A percentile compares a stretch with the other conserved stretches of the same genome.
These are phyloP conservation scores for Ylistrum balloti DNA, from an alignment of 1,140 invertebrate genomes.

Conservation along the genomic window DNA sequence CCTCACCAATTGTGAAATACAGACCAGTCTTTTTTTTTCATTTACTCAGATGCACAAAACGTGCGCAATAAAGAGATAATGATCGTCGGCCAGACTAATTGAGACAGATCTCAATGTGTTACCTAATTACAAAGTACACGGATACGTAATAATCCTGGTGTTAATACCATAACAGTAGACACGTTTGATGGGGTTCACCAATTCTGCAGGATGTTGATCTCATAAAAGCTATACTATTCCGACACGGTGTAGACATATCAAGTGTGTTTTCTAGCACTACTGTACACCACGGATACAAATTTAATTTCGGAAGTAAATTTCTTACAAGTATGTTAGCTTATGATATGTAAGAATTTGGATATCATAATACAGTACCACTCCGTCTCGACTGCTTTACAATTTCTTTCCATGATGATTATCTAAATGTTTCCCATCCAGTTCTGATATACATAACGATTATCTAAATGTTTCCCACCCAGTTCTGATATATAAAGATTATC, in stretches of 20 bases:
- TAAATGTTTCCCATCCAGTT: no score
- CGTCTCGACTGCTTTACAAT: no score
- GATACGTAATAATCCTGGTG: not conserved
- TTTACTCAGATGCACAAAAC: not conserved
- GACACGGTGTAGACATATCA: not conserved
- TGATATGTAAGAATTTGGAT: no score
- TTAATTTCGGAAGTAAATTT: no score
- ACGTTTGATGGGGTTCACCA: not conserved
- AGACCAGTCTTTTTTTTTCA: not conserved
- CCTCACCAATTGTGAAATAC: not conserved
- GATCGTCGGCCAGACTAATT: not conserved
- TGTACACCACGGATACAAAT: no score
- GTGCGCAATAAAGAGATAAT: not conserved
- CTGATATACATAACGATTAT: no score
- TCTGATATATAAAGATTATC: no score
- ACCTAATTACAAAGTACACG: not conserved
- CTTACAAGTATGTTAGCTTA: no score
- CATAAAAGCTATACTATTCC: not conserved
- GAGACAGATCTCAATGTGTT: not conserved
- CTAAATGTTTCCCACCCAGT: no score
- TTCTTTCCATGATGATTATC: no score
- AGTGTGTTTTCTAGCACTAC: not conserved
- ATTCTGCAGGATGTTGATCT: not conserved
- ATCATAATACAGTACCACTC: no score
- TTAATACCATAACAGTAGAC: not conserved